A percentile compares a stretch with the other conserved stretches of the same genome.
phyloP scores from a whole-genome alignment of 2,113 vertebrate species.

The Cephalopholis sonnerati region DNA sequence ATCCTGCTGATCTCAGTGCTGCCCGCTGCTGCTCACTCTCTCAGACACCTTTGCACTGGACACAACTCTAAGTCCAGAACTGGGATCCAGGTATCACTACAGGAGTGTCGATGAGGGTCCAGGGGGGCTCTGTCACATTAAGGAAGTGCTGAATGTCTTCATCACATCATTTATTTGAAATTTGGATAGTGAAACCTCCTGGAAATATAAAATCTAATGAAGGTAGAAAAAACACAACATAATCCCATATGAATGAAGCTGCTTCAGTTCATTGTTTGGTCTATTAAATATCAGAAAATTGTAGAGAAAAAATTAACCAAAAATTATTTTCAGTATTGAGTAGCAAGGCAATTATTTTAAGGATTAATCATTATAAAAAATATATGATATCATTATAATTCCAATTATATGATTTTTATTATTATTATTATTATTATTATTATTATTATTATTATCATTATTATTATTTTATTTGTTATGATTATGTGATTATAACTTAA shows the following conservation, averaged over 20 bases:
- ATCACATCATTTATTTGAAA: not conserved
- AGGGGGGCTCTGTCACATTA: not conserved
- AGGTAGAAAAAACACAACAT: not conserved
- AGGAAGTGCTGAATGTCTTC: not conserved
- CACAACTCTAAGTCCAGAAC: not conserved
- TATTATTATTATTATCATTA: no score
- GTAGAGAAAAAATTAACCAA: no score
- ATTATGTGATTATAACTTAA: no score
- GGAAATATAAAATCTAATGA: not conserved
- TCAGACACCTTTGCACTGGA: not conserved
- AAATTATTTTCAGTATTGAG: no score
- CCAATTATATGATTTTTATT: no score
- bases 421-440: no score
- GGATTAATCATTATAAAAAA: no score
- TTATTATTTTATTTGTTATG: no score
- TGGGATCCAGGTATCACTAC: not conserved
- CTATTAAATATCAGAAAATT: no score
- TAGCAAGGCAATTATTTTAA: no score
- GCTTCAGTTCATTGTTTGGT: not conserved
- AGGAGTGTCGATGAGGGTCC: no score
- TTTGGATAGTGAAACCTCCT: not conserved
- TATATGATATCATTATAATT: no score
- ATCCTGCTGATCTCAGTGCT: slow-evolving; percentile 1
- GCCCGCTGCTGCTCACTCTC: not conserved
- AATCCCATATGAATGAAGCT: not conserved